These are phyloP conservation scores for Barypeithes pellucidus DNA, from an alignment of 2,888 invertebrate genomes.

Conservation along the genomic window DNA sequence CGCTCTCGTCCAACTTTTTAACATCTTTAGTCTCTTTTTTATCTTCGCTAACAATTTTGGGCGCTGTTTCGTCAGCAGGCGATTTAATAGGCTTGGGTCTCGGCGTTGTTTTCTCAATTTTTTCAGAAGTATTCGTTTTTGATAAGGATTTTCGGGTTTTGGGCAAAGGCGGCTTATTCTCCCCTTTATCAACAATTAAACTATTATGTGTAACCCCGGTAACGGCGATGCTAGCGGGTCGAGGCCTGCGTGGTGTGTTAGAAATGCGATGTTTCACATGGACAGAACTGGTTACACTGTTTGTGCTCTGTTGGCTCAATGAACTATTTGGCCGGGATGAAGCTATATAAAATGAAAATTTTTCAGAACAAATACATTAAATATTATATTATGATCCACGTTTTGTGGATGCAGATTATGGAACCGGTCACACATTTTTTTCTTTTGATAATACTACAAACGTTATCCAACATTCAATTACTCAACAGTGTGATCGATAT, in stretches of 20 bases:
- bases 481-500: too few relatives aligned
- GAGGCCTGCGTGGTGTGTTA: conserved; percentile 79
- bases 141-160: conserved; percentile 68
- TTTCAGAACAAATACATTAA: background rate
- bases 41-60: conserved; percentile 41
- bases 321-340: conserved; percentile 91
- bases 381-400: too few relatives aligned
- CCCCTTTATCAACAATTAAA: conserved; percentile 61
- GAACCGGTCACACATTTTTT: too few relatives aligned
- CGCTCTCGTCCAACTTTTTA: conserved; percentile 16
- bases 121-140: conserved; percentile 59
- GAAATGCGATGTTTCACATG: conserved; percentile 76
- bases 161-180: conserved; percentile 73
- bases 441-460: too few relatives aligned
- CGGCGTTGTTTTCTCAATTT: conserved; percentile 35
- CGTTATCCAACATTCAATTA: too few relatives aligned
- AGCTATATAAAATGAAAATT: conserved; percentile 67
- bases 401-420: too few relatives aligned
- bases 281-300: conserved; percentile 74
- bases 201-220: conserved; percentile 79
- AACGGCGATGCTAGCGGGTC: conserved; percentile 88
- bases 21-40: conserved; percentile 38
- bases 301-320: conserved; percentile 82
- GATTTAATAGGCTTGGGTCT: conserved; percentile 40
- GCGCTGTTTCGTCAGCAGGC: conserved; percentile 45